Evolutionary conservation across 1,140 invertebrate genomes (phyloP).

Genomic region (Chelonus insularis): DNA sequence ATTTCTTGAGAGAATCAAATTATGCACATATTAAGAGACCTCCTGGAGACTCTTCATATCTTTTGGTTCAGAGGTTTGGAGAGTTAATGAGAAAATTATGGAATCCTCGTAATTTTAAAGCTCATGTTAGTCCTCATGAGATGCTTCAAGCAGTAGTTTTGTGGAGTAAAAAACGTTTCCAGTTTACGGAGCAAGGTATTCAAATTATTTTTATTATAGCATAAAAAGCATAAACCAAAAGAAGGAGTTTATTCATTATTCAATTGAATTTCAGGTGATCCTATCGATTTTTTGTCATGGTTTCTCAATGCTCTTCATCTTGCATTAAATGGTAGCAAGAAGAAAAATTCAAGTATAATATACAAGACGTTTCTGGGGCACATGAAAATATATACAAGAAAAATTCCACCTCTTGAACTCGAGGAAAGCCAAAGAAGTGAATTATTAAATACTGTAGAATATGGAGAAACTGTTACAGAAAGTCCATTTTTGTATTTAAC

Average conservation of each 20-base stretch:
- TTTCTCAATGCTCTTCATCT: slow-evolving; percentile 92
- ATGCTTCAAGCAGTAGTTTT: slow-evolving; percentile 99
- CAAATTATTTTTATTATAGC: no score
- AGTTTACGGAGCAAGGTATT: slow-evolving; percentile 98
- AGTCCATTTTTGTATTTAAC: slow-evolving; percentile 95
- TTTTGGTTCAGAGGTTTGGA: slow-evolving; percentile 96
- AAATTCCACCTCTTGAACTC: slow-evolving; percentile 91
- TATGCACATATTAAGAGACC: slow-evolving; percentile 87
- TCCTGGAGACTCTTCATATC: slow-evolving; percentile 87
- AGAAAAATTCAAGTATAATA: slow-evolving; percentile 85
- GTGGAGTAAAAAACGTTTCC: slow-evolving; percentile 97
- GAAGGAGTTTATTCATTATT: no score
- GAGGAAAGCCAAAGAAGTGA: slow-evolving; percentile 85
- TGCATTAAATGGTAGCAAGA: slow-evolving; percentile 85
- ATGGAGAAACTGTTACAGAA: slow-evolving; percentile 83
- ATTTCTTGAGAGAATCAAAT: slow-evolving; percentile 92
- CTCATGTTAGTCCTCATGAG: slow-evolving; percentile 99
- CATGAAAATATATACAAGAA: slow-evolving; percentile 93
- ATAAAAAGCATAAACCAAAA: no score
- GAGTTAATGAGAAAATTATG: slow-evolving; percentile 97
- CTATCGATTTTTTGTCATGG: slow-evolving; percentile 96
- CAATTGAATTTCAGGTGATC: slow-evolving; percentile 84
- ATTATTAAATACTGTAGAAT: slow-evolving; percentile 81
- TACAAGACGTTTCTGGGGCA: slow-evolving; percentile 94
- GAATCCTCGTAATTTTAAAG: slow-evolving; percentile 99